Conservation (phyloP, 2,797 vertebrate genomes). For the Limosa lapponica region DNA sequence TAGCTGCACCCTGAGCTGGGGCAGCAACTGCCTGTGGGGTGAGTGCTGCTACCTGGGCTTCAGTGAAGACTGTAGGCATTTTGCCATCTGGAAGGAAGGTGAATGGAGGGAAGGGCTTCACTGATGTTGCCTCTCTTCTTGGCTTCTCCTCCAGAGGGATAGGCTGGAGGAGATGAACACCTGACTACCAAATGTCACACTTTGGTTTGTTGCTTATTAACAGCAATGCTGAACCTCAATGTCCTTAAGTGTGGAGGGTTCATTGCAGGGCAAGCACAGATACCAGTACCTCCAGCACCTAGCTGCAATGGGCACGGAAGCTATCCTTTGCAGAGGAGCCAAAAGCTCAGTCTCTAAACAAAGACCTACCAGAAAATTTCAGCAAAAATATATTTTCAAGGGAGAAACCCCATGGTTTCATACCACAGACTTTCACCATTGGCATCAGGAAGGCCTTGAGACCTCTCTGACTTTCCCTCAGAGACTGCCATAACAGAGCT, state of each 20-base stretch:
- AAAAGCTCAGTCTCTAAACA: not conserved
- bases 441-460: not conserved
- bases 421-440: not conserved
- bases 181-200: not conserved
- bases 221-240: not conserved
- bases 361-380: not conserved
- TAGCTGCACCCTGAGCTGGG: not conserved
- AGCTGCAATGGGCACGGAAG: not conserved
- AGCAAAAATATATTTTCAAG: not conserved
- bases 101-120: not conserved
- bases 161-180: not conserved
- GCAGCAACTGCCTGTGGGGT: not conserved
- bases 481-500: not conserved
- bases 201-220: not conserved
- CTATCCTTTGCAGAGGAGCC: not conserved
- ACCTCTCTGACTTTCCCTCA: not conserved
- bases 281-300: not conserved
- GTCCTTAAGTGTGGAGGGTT: not conserved
- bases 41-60: not conserved
- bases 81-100: not conserved
- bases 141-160: not conserved
- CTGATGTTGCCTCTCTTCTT: not conserved
- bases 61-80: not conserved
- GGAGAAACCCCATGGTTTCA: not conserved
- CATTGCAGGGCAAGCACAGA: not conserved